A percentile compares a stretch with the other conserved stretches of the same genome.
phyloP scores from a whole-genome alignment of 2,113 vertebrate genomes.

The Peromyscus leucopus region DNA sequence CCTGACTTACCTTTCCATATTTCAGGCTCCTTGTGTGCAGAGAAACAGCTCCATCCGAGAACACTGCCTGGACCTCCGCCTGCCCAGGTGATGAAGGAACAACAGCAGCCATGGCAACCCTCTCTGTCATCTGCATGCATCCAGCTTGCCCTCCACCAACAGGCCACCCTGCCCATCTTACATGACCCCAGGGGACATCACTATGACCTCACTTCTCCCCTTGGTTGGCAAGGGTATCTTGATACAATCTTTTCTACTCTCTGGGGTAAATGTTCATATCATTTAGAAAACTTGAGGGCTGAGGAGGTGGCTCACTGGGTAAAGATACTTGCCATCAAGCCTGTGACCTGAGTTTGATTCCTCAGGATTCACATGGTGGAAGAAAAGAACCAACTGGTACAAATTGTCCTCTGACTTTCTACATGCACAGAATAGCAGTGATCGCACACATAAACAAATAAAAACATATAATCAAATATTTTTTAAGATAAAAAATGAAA shows the following conservation, averaged over 20 bases:
- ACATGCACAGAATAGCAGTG: background rate
- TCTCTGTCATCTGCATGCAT: background rate
- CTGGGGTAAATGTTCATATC: background rate
- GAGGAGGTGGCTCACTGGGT: background rate
- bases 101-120: background rate
- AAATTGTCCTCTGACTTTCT: background rate
- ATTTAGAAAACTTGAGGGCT: background rate
- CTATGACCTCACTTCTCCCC: background rate
- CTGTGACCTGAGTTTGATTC: background rate
- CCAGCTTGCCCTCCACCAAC: background rate
- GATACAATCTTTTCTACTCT: background rate
- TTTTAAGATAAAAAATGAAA: background rate
- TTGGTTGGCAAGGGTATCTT: background rate
- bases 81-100: slow-evolving; percentile 86
- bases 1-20: slow-evolving; percentile 94
- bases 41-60: slow-evolving; percentile 95
- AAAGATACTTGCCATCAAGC: background rate
- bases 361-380: background rate
- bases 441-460: background rate
- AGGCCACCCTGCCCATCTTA: background rate
- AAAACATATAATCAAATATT: background rate
- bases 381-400: no score
- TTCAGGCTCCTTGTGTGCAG: slow-evolving; percentile 98
- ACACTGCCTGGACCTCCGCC: slow-evolving; percentile 98
- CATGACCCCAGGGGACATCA: background rate